Base-by-base conservation (phyloP, 2,888 invertebrate species). In the Platycheirus rosarum region DNA sequence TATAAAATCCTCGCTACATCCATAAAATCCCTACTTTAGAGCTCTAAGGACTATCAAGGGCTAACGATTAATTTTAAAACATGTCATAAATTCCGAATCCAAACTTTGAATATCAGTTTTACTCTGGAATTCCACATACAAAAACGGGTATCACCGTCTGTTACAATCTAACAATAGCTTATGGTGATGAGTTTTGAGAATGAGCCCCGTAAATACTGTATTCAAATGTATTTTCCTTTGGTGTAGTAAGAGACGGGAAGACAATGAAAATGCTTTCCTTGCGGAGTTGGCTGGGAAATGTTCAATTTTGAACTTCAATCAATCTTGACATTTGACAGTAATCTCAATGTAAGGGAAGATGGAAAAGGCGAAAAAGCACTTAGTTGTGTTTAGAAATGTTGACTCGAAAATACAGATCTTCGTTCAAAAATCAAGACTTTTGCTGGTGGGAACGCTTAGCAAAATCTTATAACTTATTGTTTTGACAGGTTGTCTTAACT, bases 31-130 rank as follows among this genome's bases (percentile, higher is more conserved):
- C 32, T 46, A 69, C 62, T 70, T 55, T 16, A 11, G 14, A 51
- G 26, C n/a, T 23, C 23, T 60, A 26, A 29, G 7, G 42, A 60
- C 29, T 44, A 60, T 44, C 29, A 60, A 63, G 46, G 44, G 14
- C 55, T 69, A 70, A 69, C 62, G 76, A 63, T 63, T 69, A 70
- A 69, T 63, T 53, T 63, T 40, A 63, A 42, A 75, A 62, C 62
- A 60, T 70, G 26, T 29, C 68, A 60, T 68, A 66, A 68, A 75
- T 68, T 68, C n/a, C 14, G 51, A 57, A 51, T 60, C 32, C 68
- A 44, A 44, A 75, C 35, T 68, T 60, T 49, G 26, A 62, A 68
- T 53, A 62, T 20, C 16, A 1, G 37, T 6, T 9, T 46, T 13
- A 9, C n/a, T 5, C 13, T 42, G 8, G 8, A 14, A 20, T 40